Percentiles rank a stretch among this genome's conserved stretches.
phyloP scores from a whole-genome alignment of 1,140 invertebrate species.

The Eriocheir sinensis region DNA sequence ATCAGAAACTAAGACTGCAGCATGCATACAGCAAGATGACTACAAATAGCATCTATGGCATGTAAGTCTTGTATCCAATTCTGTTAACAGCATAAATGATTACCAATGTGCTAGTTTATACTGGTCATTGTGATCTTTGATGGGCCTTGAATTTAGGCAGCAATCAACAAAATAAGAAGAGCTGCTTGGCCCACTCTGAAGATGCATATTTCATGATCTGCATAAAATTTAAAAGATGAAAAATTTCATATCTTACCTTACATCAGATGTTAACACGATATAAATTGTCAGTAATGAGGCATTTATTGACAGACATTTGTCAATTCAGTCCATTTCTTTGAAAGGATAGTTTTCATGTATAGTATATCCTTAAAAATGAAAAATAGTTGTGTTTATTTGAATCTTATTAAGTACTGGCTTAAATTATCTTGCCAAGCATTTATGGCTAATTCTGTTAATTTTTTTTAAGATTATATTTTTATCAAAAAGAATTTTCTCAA shows the following conservation, averaged over 20 bases:
- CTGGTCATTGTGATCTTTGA: constrained; percentile 38
- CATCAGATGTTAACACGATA: background rate
- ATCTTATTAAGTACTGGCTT: background rate
- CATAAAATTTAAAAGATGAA: constrained; percentile 4
- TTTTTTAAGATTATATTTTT: background rate
- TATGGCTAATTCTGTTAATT: background rate
- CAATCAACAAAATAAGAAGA: constrained; percentile 44
- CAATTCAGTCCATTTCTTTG: background rate
- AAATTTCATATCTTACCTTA: background rate
- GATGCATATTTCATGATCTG: constrained; percentile 33
- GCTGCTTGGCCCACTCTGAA: constrained; percentile 27
- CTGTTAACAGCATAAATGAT: constrained; percentile 64
- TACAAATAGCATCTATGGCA: constrained; percentile 72
- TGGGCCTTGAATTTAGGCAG: constrained; percentile 12
- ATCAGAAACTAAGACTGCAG: constrained; percentile 44
- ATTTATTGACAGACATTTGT: constrained; percentile 8
- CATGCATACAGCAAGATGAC: constrained; percentile 75
- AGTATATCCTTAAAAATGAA: background rate
- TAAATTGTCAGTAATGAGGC: background rate
- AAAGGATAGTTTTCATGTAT: background rate
- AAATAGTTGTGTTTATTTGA: background rate
- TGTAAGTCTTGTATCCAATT: constrained; percentile 70
- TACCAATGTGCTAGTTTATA: constrained; percentile 47
- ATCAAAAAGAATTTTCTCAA: background rate
- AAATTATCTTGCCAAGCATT: background rate